Evolutionary conservation across 2,113 vertebrate species (phyloP).

Genomic region (Nerophis lumbriciformis): DNA sequence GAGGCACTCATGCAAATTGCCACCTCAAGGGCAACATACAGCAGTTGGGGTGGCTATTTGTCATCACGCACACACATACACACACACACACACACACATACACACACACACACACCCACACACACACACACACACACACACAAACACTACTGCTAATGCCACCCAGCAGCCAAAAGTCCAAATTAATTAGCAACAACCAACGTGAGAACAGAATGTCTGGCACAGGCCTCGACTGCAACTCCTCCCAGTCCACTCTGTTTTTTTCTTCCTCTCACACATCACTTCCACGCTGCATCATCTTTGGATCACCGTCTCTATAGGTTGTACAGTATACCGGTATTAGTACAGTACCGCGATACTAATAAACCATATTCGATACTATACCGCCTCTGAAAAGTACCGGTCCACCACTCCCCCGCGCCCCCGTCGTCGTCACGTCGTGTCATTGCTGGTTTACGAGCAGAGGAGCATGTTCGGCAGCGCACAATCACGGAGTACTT

Average conservation of each 20-base stretch:
- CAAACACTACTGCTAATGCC: slow-evolving; percentile 43
- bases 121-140: no score
- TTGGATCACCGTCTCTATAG: no score
- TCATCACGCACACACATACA: slow-evolving; percentile 47
- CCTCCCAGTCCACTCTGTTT: slow-evolving; percentile 41
- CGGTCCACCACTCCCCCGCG: no score
- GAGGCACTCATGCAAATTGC: slow-evolving; percentile 61
- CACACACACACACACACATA: background rate
- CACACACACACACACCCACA: background rate
- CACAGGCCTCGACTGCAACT: slow-evolving; percentile 54
- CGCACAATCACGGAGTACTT: no score
- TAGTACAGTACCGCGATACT: no score
- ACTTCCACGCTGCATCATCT: background rate
- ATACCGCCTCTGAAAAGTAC: no score
- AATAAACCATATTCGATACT: no score
- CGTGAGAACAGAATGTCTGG: slow-evolving; percentile 51
- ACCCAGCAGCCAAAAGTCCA: slow-evolving; percentile 64
- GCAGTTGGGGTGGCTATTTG: slow-evolving; percentile 52
- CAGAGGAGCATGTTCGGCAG: no score
- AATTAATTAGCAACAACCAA: slow-evolving; percentile 65
- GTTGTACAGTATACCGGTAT: no score
- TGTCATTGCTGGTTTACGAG: no score
- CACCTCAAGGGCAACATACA: slow-evolving; percentile 64
- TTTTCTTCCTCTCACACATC: slow-evolving; percentile 30
- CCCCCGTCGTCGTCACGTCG: no score